Evolutionary conservation across 1,140 invertebrate species (phyloP), one percentile per base, ranked within the genome.

Genomic region (Drosophila ficusphila): DNA sequence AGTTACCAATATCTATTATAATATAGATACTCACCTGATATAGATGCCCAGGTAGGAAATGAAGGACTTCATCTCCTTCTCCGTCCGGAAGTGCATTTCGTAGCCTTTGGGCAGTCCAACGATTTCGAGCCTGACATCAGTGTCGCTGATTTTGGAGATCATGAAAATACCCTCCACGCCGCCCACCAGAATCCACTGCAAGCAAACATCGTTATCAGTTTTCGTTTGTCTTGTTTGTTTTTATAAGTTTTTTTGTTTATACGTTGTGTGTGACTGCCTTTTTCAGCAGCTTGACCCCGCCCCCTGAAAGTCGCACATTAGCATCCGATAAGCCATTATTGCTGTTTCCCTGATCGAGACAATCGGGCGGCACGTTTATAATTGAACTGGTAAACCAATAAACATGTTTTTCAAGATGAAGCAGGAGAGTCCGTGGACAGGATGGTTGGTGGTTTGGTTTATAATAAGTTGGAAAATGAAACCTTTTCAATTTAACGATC

Each of bases 11-110:
- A n/a, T 25, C 8, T 18, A 8, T 31, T 5, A 19, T 60, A 9
- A 23, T n/a, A 14, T 38, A 18, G 11, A 11, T 4, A 51, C 38
- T 60, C 75, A 93, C 93, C 93, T 93, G 89, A 97, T 98, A 91
- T 98, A 98, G 47, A 97, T 97, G 92, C 97, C 95, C 49, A 98
- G 91, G 12, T 95, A 92, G 44, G 96, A 96, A 44, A 98, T 95
- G 92, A 98, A 98, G 0, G 97, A 97, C 39, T 91, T 89, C 75
- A 82, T 79, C 36, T 91, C 90, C 23, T 58, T 31, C 14, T 65
- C 64, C 31, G 60, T 71, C 4, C 77, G 57, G 48, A 91, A 91
- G 4, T 65, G 36, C 64, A 91, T 79, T 6, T 76, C 60, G 61
- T 90, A 91, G n/a, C 82, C 77, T 38, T 78, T 76, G 38, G 79